Evolutionary conservation across 2,113 vertebrate species (phyloP).

Genomic region (Mustelus asterias): DNA sequence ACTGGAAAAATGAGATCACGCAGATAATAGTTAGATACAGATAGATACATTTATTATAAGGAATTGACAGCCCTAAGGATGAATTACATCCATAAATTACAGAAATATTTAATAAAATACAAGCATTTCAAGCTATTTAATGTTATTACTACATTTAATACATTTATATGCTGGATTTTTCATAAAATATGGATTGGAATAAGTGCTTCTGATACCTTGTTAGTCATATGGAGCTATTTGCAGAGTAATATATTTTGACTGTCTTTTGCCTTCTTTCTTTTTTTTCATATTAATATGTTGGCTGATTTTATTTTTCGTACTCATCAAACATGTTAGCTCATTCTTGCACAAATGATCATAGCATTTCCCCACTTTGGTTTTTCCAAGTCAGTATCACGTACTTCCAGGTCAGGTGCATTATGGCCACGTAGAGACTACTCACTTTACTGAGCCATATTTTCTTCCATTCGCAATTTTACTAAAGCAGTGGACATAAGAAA

Average conservation of each 20-base stretch:
- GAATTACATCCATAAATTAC: neutral
- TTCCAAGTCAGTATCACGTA: neutral
- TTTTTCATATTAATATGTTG: neutral
- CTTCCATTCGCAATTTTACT: neutral
- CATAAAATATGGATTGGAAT: neutral
- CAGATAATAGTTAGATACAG: conserved; percentile 15
- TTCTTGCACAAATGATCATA: neutral
- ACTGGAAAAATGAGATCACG: neutral
- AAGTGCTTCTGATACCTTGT: neutral
- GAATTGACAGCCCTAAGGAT: conserved; percentile 19
- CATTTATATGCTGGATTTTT: neutral
- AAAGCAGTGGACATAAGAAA: neutral
- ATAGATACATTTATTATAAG: conserved; percentile 17
- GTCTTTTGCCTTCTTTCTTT: neutral
- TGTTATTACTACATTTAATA: conserved; percentile 10
- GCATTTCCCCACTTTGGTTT: neutral
- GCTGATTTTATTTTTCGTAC: neutral
- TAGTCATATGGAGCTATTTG: conserved; percentile 6
- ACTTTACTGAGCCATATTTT: neutral
- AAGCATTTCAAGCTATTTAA: conserved; percentile 13
- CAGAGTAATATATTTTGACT: neutral
- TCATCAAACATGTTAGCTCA: neutral
- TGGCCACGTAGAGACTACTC: neutral
- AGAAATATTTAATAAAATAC: conserved; percentile 31
- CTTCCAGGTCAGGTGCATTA: neutral